Conservation (phyloP, 2,888 invertebrate species). For the Napeogenes inachia region DNA sequence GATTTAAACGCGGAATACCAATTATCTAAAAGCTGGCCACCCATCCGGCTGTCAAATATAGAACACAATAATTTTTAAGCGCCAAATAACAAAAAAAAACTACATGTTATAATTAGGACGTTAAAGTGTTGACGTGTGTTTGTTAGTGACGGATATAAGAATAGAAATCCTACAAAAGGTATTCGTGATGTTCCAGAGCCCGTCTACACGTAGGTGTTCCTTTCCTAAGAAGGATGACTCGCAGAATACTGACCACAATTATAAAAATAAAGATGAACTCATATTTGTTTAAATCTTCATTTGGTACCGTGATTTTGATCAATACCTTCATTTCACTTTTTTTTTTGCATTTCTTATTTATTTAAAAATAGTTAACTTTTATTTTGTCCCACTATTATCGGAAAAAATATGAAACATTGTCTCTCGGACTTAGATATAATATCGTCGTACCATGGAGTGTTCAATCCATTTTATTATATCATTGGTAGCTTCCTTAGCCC, state of each 20-base stretch:
- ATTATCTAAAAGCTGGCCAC: slow-evolving; percentile 47
- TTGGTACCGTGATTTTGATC: slow-evolving; percentile 60
- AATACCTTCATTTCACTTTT: slow-evolving; percentile 32
- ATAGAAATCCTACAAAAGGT: slow-evolving; percentile 27
- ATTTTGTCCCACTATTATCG: too few species aligned
- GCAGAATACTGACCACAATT: slow-evolving; percentile 56
- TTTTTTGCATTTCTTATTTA: slow-evolving; percentile 26
- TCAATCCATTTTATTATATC: too few species aligned
- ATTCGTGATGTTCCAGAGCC: slow-evolving; percentile 33
- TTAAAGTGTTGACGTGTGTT: slow-evolving; percentile 6
- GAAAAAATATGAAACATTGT: too few species aligned
- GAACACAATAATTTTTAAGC: slow-evolving; percentile 70
- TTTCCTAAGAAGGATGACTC: slow-evolving; percentile 69
- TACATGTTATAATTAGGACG: background rate
- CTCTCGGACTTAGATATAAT: too few species aligned
- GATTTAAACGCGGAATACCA: background rate
- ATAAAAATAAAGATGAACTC: slow-evolving; percentile 69
- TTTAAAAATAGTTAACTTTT: too few species aligned
- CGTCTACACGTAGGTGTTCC: slow-evolving; percentile 66
- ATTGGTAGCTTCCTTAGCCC: too few species aligned
- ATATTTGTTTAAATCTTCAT: slow-evolving; percentile 74
- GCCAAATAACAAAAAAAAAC: slow-evolving; percentile 39
- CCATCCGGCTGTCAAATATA: slow-evolving; percentile 62
- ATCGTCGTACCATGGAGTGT: too few species aligned
- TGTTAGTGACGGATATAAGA: slow-evolving; percentile 26